Base-by-base conservation (phyloP, 2,113 vertebrate genomes). In the Sinocyclocheilus rhinocerous region DNA sequence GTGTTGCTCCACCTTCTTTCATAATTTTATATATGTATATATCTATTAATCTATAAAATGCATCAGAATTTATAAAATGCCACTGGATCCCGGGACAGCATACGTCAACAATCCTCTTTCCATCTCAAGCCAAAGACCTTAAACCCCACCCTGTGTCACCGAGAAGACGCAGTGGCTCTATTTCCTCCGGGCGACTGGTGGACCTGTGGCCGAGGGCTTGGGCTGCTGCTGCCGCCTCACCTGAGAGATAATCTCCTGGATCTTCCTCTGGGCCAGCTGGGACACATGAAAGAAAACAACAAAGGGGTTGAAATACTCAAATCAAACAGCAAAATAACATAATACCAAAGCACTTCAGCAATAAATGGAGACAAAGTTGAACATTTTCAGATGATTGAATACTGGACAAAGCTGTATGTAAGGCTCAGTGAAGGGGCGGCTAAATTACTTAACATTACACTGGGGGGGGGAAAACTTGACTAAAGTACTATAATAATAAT, bases 211-310 rank as follows among this genome's bases (percentile, higher is more conserved):
- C 84, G 95, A 92, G 83, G 92, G 86, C 87, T 95, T 96, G 16
- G 95, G 94, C 90, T 99, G 97, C 93, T 98, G 97, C 89, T 98
- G 98, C 94, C 97, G 96, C 92, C 96, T 98, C 94, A 99, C 98
- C 96, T 99, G 98, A 93, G 96, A 95, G 92, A 99, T 93, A 92
- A 99, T 99, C 95, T 99, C 98, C 96, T 99, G 98, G 95, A 99
- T 99, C 96, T 98, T 99, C 83, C 98, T 95, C 95, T 99, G 98
- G 91, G 98, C 98, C 95, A 99, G 95, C 98, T 99, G 85, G 24
- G 90, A 79, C 5, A 73, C 29, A 0, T 81, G 16, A 80, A 9
- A 55, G 18, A 85, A 76, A 59, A 7, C 29, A 33, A 33, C 3
- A 9, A 33, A 52, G 50, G 0, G 2, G 29, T 10, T 36, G 1